Percentiles rank a stretch among this genome's conserved stretches.
These are phyloP conservation scores for Papilio machaon DNA, from an alignment of 1,140 invertebrate genomes.

Conservation along the genomic window DNA sequence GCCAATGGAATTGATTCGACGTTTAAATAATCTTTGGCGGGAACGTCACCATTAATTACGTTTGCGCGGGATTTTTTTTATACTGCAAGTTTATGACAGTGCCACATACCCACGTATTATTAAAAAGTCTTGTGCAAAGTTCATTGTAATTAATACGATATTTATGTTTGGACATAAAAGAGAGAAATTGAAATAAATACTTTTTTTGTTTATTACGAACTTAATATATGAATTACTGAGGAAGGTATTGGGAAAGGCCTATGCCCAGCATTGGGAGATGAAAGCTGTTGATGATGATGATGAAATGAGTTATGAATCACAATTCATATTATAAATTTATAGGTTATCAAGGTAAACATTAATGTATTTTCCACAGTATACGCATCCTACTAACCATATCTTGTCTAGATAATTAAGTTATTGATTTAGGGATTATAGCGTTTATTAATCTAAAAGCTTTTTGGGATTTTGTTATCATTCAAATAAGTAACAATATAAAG, in stretches of 20 bases:
- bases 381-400: not conserved
- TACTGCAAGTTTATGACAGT: not conserved
- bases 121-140: not conserved
- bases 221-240: not conserved
- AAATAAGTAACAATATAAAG: too few species aligned
- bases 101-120: conserved; percentile 1
- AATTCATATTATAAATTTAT: not conserved
- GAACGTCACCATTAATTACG: conserved; percentile 2
- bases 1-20: conserved; percentile 8
- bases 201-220: not conserved
- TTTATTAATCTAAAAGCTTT: conserved; percentile 14
- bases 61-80: conserved; percentile 17
- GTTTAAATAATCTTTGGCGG: conserved; percentile 12
- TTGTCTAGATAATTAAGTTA: not conserved
- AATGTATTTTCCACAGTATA: not conserved
- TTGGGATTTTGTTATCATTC: not conserved
- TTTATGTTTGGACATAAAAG: not conserved
- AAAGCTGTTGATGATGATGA: too few species aligned
- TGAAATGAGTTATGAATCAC: too few species aligned
- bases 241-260: too few species aligned
- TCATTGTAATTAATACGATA: not conserved
- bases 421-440: not conserved
- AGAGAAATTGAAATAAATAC: not conserved
- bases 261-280: too few species aligned
- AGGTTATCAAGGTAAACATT: not conserved